Evolutionary conservation across 2,113 vertebrate genomes (phyloP).

Genomic region (Myrmophylax atrothorax): DNA sequence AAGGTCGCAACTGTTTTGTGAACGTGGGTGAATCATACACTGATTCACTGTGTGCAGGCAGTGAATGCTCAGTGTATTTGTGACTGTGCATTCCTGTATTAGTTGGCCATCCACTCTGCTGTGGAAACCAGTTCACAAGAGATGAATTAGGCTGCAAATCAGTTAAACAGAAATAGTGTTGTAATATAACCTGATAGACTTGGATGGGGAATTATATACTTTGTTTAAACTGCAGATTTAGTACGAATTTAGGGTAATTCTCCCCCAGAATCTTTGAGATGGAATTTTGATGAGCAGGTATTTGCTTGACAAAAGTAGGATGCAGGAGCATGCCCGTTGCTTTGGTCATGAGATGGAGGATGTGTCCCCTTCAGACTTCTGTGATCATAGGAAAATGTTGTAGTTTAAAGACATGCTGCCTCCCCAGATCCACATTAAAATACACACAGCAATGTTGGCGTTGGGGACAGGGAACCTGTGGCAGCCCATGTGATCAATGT

Average conservation of each 20-base stretch:
- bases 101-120: neutral
- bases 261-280: neutral
- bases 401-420: neutral
- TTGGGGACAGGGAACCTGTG: neutral
- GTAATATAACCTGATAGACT: neutral
- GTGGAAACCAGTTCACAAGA: neutral
- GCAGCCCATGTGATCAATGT: neutral
- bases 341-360: neutral
- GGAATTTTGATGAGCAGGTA: neutral
- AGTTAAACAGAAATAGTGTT: neutral
- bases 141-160: neutral
- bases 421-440: neutral
- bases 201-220: neutral
- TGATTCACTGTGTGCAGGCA: constrained; percentile 3
- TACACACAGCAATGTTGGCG: neutral
- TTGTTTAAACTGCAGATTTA: neutral
- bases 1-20: constrained; percentile 21
- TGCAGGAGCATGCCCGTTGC: neutral
- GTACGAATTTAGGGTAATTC: neutral
- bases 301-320: neutral
- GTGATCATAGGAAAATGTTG: neutral
- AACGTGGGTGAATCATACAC: constrained; percentile 9
- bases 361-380: neutral
- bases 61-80: neutral
- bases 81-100: neutral